Conservation (phyloP, 2,888 invertebrate species). For the Sceliomorpha sp. region DNA sequence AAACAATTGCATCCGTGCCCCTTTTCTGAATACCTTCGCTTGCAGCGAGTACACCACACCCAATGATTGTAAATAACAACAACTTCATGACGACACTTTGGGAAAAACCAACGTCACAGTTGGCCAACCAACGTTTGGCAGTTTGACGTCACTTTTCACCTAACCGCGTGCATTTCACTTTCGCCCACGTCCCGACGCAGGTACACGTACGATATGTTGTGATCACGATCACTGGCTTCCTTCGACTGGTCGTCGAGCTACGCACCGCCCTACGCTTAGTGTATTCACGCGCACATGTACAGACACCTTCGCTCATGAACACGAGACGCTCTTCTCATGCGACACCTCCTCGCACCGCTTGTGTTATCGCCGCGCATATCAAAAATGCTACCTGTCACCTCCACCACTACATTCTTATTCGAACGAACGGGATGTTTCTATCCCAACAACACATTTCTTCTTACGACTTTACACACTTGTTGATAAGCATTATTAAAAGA, state of each 20-base stretch:
- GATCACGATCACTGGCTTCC: constrained; percentile 33
- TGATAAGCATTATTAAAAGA: too few species aligned
- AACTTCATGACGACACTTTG: constrained; percentile 37
- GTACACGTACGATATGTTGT: constrained; percentile 3
- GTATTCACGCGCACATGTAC: constrained; percentile 30
- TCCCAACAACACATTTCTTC: too few species aligned
- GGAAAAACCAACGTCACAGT: constrained; percentile 3
- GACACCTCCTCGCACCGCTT: background rate
- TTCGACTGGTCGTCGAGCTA: constrained; percentile 39
- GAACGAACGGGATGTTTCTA: too few species aligned
- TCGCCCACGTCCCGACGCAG: constrained; percentile 16
- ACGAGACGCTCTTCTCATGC: constrained; percentile 9
- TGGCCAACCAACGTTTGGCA: too few species aligned
- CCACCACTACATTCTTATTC: too few species aligned
- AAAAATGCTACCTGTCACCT: constrained; percentile 10
- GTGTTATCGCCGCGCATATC: constrained; percentile 17
- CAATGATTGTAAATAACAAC: constrained; percentile 18
- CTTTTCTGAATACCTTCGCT: too few species aligned
- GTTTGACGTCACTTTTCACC: constrained; percentile 7
- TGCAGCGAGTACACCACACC: background rate
- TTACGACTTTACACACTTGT: too few species aligned
- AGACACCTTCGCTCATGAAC: constrained; percentile 16
- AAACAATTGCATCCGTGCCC: too few species aligned
- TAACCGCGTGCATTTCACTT: constrained; percentile 32
- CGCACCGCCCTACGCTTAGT: constrained; percentile 23